phyloP scores from a whole-genome alignment of 2,888 invertebrate genomes.

The Coelogynopora nodosa region DNA sequence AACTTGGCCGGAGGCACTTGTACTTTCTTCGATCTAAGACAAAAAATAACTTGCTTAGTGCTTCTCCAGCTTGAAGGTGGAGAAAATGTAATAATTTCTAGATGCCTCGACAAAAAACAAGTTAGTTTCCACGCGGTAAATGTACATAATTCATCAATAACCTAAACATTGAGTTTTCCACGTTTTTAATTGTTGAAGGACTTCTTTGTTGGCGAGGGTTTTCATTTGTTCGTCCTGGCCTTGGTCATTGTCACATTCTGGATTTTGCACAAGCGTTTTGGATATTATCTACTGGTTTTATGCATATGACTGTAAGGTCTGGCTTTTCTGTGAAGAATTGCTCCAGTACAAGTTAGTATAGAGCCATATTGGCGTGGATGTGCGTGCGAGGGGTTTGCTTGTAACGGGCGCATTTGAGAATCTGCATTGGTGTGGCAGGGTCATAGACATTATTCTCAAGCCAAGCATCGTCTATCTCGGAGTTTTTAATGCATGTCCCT shows the following conservation, averaged over 20 bases:
- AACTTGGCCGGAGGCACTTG: too few species aligned
- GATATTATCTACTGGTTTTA: conserved; percentile 12
- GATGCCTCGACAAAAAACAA: too few species aligned
- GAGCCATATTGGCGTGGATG: neutral
- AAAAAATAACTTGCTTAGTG: too few species aligned
- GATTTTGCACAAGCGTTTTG: conserved; percentile 20
- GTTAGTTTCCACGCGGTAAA: too few species aligned
- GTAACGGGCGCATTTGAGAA: conserved; percentile 35
- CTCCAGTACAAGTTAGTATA: neutral
- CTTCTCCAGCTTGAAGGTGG: too few species aligned
- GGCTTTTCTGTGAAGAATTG: conserved; percentile 3
- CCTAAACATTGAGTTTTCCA: too few species aligned
- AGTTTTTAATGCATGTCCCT: conserved; percentile 42
- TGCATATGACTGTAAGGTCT: conserved; percentile 6
- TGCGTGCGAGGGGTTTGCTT: neutral
- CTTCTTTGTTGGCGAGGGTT: too few species aligned
- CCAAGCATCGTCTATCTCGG: conserved; percentile 44
- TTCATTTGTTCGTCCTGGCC: conserved; percentile 1
- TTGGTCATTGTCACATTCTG: conserved; percentile 19
- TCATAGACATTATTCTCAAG: conserved; percentile 37
- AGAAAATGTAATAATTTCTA: too few species aligned
- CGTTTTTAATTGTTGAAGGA: too few species aligned
- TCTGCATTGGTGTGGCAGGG: conserved; percentile 35
- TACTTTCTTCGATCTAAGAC: too few species aligned
- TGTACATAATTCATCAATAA: too few species aligned